These are phyloP conservation scores for Nasonia longicornis DNA, from an alignment of 1,140 invertebrate species.

Conservation along the genomic window DNA sequence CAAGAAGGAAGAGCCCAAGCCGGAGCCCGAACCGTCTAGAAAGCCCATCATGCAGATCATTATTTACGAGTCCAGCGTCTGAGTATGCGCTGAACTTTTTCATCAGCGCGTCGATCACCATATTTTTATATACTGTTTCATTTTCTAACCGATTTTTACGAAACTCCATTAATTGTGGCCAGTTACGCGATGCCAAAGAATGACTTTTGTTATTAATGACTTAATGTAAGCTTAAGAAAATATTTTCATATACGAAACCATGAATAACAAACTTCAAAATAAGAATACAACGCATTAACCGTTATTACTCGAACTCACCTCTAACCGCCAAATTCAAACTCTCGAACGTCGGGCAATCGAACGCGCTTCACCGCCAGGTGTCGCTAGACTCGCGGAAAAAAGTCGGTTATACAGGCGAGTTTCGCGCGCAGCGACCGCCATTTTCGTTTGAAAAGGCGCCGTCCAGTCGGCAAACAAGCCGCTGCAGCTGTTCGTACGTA, in stretches of 20 bases:
- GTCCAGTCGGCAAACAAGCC: neutral
- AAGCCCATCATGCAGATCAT: constrained; percentile 83
- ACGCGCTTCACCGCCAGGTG: too few species aligned
- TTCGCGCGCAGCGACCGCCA: neutral
- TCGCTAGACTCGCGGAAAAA: too few species aligned
- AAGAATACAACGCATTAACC: too few species aligned
- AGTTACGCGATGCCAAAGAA: neutral
- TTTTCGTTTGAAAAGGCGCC: constrained; percentile 2
- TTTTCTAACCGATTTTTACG: neutral
- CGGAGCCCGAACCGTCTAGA: constrained; percentile 62
- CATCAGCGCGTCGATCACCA: too few species aligned
- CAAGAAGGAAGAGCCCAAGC: neutral
- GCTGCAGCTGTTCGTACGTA: too few species aligned
- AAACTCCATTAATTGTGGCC: neutral
- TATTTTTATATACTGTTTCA: too few species aligned
- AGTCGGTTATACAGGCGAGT: neutral
- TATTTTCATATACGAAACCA: neutral
- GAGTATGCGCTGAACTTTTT: neutral
- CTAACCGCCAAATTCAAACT: too few species aligned
- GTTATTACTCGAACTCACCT: too few species aligned
- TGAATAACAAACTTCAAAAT: neutral
- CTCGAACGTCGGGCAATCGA: too few species aligned
- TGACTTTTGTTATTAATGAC: neutral
- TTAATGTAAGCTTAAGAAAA: neutral
- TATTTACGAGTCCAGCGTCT: constrained; percentile 78